A percentile compares a stretch with the other conserved stretches of the same genome.
Evolutionary conservation across 2,888 invertebrate species (phyloP).

Genomic region (Hirtodrosophila confusa): DNA sequence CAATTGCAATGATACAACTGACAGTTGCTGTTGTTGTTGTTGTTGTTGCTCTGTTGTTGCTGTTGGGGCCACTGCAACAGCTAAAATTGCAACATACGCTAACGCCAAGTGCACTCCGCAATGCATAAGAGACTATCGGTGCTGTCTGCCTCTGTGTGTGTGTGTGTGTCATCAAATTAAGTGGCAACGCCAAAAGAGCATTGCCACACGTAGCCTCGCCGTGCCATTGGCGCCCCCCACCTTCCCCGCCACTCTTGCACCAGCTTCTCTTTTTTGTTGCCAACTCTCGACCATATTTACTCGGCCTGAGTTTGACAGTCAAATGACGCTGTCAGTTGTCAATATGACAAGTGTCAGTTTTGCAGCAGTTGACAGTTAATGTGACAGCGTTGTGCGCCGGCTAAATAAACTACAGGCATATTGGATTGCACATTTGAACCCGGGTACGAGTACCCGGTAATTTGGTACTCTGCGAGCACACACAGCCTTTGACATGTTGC

Average conservation of each 20-base stretch:
- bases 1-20: conserved; percentile 76
- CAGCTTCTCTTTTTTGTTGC: conserved; percentile 22
- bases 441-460: not conserved
- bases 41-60: conserved; percentile 19
- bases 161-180: conserved; percentile 63
- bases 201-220: conserved; percentile 53
- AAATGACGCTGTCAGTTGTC: conserved; percentile 83
- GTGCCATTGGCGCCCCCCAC: not conserved
- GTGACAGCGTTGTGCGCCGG: conserved; percentile 75
- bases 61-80: conserved; percentile 47
- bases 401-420: conserved; percentile 79
- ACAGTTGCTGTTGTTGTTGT: conserved; percentile 56
- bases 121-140: conserved; percentile 10
- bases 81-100: conserved; percentile 76
- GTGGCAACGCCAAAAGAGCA: conserved; percentile 73
- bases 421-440: conserved; percentile 66
- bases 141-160: conserved; percentile 7
- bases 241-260: not conserved
- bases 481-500: conserved; percentile 28
- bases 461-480: conserved; percentile 5
- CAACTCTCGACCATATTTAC: conserved; percentile 50
- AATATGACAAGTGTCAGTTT: conserved; percentile 83
- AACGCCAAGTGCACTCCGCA: conserved; percentile 64
- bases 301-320: conserved; percentile 75
- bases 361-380: conserved; percentile 82